Base-by-base conservation (phyloP, 1,140 invertebrate genomes). In the Adelges cooleyi region DNA sequence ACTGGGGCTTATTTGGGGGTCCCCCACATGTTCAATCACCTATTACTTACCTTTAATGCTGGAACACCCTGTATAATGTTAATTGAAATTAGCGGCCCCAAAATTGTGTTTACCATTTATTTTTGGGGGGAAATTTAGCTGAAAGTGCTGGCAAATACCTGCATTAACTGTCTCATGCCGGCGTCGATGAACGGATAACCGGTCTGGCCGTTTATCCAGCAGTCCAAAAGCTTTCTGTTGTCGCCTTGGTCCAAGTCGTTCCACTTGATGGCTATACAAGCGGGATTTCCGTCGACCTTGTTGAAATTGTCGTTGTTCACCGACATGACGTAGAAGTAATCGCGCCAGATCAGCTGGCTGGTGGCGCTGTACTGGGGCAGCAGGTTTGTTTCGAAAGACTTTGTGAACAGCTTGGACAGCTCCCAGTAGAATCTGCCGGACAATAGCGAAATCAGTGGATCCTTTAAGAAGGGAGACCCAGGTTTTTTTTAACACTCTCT, bases 161-260 rank as follows among this genome's bases (percentile, higher is more conserved):
- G 70, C 23, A 73, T 72, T 18, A 87, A 74, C 71, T 87, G 85
- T 15, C 83, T 77, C 84, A 86, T 86, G 1, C 82, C 82, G 1
- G 83, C 84, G 76, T 88, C 86, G 68, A 88, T 84, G 73, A 87
- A 84, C 2, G 86, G 86, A 74, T 84, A 88, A 0, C 86, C 86
- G 1, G 86, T 88, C 68, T 79, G 78, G 1, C 84, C 86, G 69
- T 81, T 73, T 49, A 79, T 79, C 85, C 85, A 88, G 51, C 75
- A 75, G 18, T 75, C 72, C 5, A 80, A 68, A n/a, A 74, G 72
- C 73, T 80, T 75, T 71, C 78, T 69, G 79, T 77, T 53, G 79
- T 69, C 65, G 29, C 83, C 80, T n/a, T 77, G 74, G 0, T 72
- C 69, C 17, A 76, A 65, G 0, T 78, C 74, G 46, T 80, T 79